These are phyloP conservation scores for Tetramorium simillimum DNA, from an alignment of 1,140 invertebrate genomes.

Conservation along the genomic window DNA sequence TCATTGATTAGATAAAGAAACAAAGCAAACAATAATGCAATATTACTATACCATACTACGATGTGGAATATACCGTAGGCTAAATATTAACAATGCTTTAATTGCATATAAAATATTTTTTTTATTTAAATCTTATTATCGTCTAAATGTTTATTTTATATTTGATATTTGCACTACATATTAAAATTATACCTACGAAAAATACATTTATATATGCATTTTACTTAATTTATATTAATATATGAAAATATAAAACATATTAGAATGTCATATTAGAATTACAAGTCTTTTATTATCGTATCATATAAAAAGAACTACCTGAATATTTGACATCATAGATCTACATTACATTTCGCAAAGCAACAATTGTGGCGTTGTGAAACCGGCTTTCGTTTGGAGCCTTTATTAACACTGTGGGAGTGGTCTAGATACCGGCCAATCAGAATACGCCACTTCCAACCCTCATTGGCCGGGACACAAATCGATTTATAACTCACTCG, in stretches of 20 bases:
- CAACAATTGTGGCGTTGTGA: slow-evolving; percentile 72
- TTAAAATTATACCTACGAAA: not conserved
- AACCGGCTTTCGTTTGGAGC: slow-evolving; percentile 74
- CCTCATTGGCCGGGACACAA: slow-evolving; percentile 82
- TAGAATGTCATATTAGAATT: not conserved
- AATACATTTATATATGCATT: not conserved
- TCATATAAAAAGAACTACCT: not conserved
- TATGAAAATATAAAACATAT: not conserved
- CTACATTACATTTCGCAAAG: slow-evolving; percentile 13
- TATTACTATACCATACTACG: not conserved
- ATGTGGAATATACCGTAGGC: not conserved
- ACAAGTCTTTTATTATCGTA: not conserved
- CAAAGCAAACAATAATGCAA: not conserved
- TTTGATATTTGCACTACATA: not conserved
- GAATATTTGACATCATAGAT: not conserved
- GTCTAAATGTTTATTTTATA: not conserved
- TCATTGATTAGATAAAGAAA: not conserved
- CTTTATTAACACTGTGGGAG: slow-evolving; percentile 82
- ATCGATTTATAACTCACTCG: slow-evolving; percentile 85
- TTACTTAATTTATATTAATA: not conserved
- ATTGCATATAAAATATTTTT: not conserved
- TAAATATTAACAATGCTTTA: not conserved
- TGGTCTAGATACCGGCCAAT: slow-evolving; percentile 81
- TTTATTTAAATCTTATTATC: not conserved
- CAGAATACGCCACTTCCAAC: slow-evolving; percentile 78